These are phyloP conservation scores for Ellobius talpinus DNA, from an alignment of 2,113 vertebrate genomes.

Conservation along the genomic window DNA sequence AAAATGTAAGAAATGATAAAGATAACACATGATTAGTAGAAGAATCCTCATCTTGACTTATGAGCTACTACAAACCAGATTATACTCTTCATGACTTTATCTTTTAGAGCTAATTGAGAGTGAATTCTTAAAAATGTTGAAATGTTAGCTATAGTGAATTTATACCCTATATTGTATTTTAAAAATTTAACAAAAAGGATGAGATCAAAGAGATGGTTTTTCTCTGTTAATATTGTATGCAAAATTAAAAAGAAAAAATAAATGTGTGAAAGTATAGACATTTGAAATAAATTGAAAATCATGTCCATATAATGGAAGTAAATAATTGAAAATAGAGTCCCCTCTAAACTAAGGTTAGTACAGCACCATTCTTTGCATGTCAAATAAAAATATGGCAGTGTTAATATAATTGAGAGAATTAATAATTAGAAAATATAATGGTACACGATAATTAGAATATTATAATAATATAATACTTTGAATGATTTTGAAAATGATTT, in stretches of 20 bases:
- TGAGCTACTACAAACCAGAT: background rate
- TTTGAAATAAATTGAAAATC: slow-evolving; percentile 76
- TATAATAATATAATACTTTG: background rate
- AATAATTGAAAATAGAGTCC: slow-evolving; percentile 79
- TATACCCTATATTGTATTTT: background rate
- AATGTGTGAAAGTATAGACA: slow-evolving; percentile 66
- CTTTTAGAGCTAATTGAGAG: slow-evolving; percentile 69
- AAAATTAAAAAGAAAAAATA: slow-evolving; percentile 46
- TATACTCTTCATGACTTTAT: slow-evolving; percentile 41
- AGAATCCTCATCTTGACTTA: background rate
- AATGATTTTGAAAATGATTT: background rate
- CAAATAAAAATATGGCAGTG: slow-evolving; percentile 56
- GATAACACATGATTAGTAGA: background rate
- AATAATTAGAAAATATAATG: background rate
- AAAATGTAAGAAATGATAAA: background rate
- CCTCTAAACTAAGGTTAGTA: slow-evolving; percentile 61
- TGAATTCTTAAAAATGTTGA: slow-evolving; percentile 51
- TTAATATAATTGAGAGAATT: background rate
- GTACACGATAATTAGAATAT: background rate
- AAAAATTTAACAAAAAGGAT: slow-evolving; percentile 25
- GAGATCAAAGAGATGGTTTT: slow-evolving; percentile 40
- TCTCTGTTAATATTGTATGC: slow-evolving; percentile 59
- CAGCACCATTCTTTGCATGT: slow-evolving; percentile 46
- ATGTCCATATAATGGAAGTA: slow-evolving; percentile 64
- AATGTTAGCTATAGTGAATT: slow-evolving; percentile 72